Conservation (phyloP, 2,888 invertebrate genomes). For the Phytoseiulus persimilis region DNA sequence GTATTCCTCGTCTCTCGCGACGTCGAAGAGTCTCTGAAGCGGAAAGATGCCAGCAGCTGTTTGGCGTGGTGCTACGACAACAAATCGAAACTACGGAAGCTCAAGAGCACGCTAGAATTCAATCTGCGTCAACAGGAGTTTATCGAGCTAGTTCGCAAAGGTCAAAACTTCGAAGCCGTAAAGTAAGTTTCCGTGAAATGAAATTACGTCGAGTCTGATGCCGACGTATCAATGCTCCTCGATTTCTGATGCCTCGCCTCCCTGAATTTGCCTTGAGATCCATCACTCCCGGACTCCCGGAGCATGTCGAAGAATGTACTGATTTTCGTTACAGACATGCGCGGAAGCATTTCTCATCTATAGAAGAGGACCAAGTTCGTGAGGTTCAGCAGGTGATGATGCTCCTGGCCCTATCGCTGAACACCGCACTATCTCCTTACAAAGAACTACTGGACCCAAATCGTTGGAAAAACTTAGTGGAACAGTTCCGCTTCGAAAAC, state of each 20-base stretch:
- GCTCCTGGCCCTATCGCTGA: conserved; percentile 79
- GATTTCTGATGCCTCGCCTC: no score
- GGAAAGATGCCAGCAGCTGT: conserved; percentile 75
- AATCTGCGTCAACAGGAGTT: conserved; percentile 87
- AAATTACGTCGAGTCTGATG: no score
- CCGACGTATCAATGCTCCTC: no score
- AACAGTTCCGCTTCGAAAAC: conserved; percentile 86
- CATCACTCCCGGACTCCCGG: no score
- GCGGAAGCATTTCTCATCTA: conserved; percentile 76
- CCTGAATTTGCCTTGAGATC: no score
- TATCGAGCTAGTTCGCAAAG: conserved; percentile 80
- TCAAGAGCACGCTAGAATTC: conserved; percentile 83
- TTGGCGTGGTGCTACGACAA: conserved; percentile 94
- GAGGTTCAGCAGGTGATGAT: conserved; percentile 93
- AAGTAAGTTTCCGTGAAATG: conserved; percentile 55
- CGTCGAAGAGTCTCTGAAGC: conserved; percentile 71
- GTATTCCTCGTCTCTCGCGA: conserved; percentile 55
- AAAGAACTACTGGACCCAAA: conserved; percentile 57
- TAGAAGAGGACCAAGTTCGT: conserved; percentile 67
- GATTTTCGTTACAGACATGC: conserved; percentile 61
- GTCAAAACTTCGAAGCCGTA: conserved; percentile 80
- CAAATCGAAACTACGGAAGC: conserved; percentile 82
- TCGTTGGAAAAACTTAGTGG: conserved; percentile 74
- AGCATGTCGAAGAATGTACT: neutral
- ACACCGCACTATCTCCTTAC: conserved; percentile 57